These are phyloP conservation scores for Ornithoptera alexandrae DNA, from an alignment of 2,888 invertebrate species.

Conservation along the genomic window DNA sequence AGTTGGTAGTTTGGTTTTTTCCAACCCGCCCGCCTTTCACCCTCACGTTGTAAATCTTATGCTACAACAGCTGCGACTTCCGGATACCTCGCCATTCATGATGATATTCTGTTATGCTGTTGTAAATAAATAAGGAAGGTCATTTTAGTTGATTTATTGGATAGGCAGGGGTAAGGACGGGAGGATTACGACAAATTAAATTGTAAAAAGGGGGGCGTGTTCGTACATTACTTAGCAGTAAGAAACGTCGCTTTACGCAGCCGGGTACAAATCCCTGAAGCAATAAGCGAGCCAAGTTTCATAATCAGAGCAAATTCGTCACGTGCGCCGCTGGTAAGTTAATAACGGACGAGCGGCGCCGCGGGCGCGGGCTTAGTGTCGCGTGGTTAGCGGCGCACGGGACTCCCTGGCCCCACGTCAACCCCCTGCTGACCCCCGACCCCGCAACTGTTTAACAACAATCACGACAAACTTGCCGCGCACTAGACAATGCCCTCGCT, in stretches of 20 bases:
- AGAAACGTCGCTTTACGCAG: not conserved
- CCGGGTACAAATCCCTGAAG: slow-evolving; percentile 18
- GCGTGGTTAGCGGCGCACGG: slow-evolving; percentile 8
- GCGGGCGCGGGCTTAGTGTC: slow-evolving; percentile 22
- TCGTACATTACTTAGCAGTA: not conserved
- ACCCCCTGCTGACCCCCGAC: too few species aligned
- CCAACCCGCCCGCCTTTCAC: too few species aligned
- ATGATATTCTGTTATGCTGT: too few species aligned
- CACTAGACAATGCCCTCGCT: not conserved
- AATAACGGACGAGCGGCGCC: slow-evolving; percentile 22
- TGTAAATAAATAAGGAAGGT: too few species aligned
- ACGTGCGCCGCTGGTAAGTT: slow-evolving; percentile 28
- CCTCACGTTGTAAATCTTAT: too few species aligned
- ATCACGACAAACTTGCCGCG: slow-evolving; percentile 8
- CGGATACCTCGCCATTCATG: too few species aligned
- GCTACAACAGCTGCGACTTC: too few species aligned
- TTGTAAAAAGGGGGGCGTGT: not conserved
- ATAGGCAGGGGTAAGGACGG: too few species aligned
- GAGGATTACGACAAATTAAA: not conserved
- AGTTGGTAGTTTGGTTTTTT: too few species aligned
- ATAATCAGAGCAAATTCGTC: slow-evolving; percentile 28
- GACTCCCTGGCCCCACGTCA: too few species aligned
- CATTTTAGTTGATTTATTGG: too few species aligned
- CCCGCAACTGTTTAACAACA: slow-evolving; percentile 5
- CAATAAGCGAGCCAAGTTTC: slow-evolving; percentile 21